Evolutionary conservation across 1,140 invertebrate genomes (phyloP).

Genomic region (Bombus vancouverensis): DNA sequence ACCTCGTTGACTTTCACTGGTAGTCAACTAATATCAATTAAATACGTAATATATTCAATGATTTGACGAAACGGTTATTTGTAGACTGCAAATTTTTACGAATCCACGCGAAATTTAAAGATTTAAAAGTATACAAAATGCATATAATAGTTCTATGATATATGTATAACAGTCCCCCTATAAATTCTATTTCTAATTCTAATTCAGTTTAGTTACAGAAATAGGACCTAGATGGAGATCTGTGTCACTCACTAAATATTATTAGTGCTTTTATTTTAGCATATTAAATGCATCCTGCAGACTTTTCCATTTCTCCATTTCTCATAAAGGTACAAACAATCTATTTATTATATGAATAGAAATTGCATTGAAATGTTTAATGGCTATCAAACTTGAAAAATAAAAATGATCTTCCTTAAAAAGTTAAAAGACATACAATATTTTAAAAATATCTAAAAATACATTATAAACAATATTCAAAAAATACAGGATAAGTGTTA

Average conservation of each 20-base stretch:
- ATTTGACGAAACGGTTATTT: neutral
- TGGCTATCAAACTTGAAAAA: neutral
- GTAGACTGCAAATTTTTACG: no score
- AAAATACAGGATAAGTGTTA: neutral
- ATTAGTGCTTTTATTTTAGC: no score
- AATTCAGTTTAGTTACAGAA: no score
- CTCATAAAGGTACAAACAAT: neutral
- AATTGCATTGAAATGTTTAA: neutral
- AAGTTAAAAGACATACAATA: neutral
- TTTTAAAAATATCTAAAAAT: neutral
- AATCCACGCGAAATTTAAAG: no score
- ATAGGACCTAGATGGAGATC: no score
- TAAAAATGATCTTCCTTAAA: neutral
- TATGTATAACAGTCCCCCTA: no score
- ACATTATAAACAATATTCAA: neutral
- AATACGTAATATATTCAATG: neutral
- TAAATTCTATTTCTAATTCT: no score
- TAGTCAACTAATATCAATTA: conserved; percentile 4
- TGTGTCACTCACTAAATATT: no score
- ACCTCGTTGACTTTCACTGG: conserved; percentile 28
- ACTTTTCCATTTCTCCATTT: no score
- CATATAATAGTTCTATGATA: no score
- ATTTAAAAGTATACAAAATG: no score
- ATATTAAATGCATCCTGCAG: no score
- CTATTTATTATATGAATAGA: neutral